Conservation (phyloP, 2,113 vertebrate genomes). For the Drymodes brunneopygia region DNA sequence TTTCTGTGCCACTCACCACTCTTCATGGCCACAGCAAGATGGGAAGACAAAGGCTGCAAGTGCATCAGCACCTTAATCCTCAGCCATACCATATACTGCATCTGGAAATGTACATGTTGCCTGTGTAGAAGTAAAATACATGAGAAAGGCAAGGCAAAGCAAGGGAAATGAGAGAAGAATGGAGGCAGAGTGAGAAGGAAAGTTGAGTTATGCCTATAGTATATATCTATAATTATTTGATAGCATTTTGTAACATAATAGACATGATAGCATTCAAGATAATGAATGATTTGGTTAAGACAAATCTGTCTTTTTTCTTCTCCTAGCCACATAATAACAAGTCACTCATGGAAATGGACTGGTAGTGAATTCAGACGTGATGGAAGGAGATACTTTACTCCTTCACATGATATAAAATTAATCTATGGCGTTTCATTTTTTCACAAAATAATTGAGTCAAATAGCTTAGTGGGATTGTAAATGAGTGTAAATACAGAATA, state of each 20-base stretch:
- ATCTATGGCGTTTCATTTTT: constrained; percentile 17
- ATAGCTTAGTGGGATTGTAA: neutral
- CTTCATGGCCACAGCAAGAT: neutral
- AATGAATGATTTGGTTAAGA: constrained; percentile 10
- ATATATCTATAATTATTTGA: neutral
- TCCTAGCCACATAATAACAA: neutral
- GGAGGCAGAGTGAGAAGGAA: neutral
- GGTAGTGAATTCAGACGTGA: neutral
- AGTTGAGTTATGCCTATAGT: neutral
- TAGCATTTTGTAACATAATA: neutral
- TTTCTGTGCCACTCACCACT: neutral
- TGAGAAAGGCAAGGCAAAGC: neutral
- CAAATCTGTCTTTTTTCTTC: constrained; percentile 1
- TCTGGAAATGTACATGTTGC: neutral
- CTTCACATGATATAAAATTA: neutral
- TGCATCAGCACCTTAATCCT: neutral
- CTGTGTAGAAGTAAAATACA: neutral
- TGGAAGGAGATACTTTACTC: neutral
- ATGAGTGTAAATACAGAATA: neutral
- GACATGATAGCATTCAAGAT: neutral
- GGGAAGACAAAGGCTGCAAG: neutral
- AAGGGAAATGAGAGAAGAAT: no score
- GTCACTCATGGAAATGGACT: neutral
- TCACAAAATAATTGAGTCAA: neutral
- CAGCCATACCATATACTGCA: neutral